Evolutionary conservation across 2,113 vertebrate species (phyloP).

Genomic region (Podarcis raffonei): DNA sequence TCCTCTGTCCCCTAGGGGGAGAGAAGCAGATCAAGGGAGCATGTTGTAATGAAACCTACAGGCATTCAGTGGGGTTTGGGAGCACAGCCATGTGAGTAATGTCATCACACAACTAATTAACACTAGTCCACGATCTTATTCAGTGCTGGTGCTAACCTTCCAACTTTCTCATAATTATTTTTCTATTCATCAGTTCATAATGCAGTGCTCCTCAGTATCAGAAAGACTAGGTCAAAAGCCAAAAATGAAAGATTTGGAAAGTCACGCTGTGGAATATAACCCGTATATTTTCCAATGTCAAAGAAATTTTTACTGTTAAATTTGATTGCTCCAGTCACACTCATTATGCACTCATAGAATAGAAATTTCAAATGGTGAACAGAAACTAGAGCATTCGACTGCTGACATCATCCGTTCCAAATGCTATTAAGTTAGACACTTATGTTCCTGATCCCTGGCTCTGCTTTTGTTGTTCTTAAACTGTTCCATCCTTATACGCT

Average conservation of each 20-base stretch:
- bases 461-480: not conserved
- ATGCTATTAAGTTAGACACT: constrained; percentile 19
- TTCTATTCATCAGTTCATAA: constrained; percentile 48
- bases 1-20: not conserved
- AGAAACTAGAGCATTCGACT: not conserved
- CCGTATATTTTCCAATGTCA: constrained; percentile 46
- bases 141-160: constrained; percentile 34
- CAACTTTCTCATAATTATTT: constrained; percentile 43
- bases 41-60: constrained; percentile 9
- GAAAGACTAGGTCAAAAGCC: constrained; percentile 52
- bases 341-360: constrained; percentile 49
- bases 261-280: constrained; percentile 36
- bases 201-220: constrained; percentile 21
- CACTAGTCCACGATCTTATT: constrained; percentile 13
- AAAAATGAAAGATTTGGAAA: constrained; percentile 48
- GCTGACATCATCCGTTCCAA: constrained; percentile 33
- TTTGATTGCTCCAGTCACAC: constrained; percentile 46
- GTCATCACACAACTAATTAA: constrained; percentile 48
- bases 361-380: constrained; percentile 27
- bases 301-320: constrained; percentile 48
- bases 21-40: constrained; percentile 2
- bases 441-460: constrained; percentile 25
- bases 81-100: constrained; percentile 28
- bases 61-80: not conserved
- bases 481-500: constrained; percentile 12